Evolutionary conservation across 2,888 invertebrate species (phyloP), one percentile per base, ranked within the genome.

Genomic region (Acrocera orbiculus): DNA sequence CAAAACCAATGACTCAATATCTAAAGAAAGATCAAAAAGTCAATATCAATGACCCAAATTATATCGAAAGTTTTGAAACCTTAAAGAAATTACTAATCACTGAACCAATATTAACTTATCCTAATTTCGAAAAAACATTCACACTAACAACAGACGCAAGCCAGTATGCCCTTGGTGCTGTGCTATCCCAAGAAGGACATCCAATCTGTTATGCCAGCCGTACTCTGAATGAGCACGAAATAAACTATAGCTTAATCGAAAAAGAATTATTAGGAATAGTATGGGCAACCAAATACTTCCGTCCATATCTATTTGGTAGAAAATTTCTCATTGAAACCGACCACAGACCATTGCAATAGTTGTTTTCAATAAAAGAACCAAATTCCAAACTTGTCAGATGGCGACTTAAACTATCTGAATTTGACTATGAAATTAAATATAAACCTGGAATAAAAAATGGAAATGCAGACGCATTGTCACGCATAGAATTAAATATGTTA

Each of bases 241-340:
- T 22, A n/a, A 47, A 44, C 14, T 50, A 50, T 27, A 38, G 41
- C 2, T 45, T 47, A 0, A 46, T 43, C 2, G 48, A 49, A 31
- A 44, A 44, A 31, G 51, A 51, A 40, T 23, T 49, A 2, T 24
- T 45, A 5, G 48, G 46, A 2, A 45, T 50, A 2, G 34, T 48
- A 1, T 44, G 43, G 39, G 42, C 41, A 4, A 39, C 42, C 2
- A 41, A 46, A 31, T 42, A 49, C 36, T 50, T 47, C 28, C 25
- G 46, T 25, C 48, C 47, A 1, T 51, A 51, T 35, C 9, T 53
- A 7, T 50, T 42, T 35, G 50, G 50, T 1, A 26, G 40, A 34
- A 43, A 39, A 29, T 51, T 52, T 32, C 36, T 32, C 7, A 38
- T 52, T 3, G 38, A 46, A n/a, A 50, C 49, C 0, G 53, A 53